These are phyloP conservation scores for Onychostruthus taczanowskii DNA, from an alignment of 2,113 vertebrate species.

Conservation along the genomic window DNA sequence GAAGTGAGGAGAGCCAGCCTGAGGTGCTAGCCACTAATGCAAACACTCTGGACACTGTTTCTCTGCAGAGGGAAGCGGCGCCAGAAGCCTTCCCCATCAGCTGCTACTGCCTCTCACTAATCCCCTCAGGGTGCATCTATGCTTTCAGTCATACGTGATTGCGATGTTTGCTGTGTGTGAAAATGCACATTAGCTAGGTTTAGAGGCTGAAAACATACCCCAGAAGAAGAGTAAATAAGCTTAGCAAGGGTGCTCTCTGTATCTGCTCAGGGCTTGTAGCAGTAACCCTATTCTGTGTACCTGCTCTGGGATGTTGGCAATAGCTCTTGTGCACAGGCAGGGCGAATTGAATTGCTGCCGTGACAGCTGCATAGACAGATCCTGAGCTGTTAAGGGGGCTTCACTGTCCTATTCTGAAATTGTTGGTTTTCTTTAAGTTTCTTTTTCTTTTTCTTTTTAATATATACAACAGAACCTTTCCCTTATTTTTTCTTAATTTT, in stretches of 20 bases:
- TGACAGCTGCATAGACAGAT: not conserved
- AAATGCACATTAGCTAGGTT: not conserved
- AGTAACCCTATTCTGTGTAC: not conserved
- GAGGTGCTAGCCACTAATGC: not conserved
- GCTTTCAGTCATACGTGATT: not conserved
- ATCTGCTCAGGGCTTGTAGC: too few relatives aligned
- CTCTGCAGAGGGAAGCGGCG: not conserved
- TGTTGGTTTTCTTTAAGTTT: not conserved
- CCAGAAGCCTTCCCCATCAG: not conserved
- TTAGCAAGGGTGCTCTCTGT: not conserved
- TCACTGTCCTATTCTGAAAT: not conserved
- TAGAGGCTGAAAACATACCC: not conserved
- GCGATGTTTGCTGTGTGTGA: not conserved
- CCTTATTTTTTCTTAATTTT: not conserved
- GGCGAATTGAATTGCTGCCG: not conserved
- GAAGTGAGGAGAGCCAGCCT: not conserved
- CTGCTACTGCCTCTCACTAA: not conserved
- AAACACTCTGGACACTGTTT: not conserved
- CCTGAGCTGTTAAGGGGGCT: not conserved
- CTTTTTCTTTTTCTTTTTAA: too few relatives aligned
- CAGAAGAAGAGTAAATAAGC: not conserved
- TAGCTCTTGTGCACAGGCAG: not conserved
- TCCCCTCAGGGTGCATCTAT: not conserved
- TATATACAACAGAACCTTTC: not conserved
- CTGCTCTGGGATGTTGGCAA: not conserved